Evolutionary conservation across 1,140 invertebrate genomes (phyloP).

Genomic region (Drosophila sproati): DNA sequence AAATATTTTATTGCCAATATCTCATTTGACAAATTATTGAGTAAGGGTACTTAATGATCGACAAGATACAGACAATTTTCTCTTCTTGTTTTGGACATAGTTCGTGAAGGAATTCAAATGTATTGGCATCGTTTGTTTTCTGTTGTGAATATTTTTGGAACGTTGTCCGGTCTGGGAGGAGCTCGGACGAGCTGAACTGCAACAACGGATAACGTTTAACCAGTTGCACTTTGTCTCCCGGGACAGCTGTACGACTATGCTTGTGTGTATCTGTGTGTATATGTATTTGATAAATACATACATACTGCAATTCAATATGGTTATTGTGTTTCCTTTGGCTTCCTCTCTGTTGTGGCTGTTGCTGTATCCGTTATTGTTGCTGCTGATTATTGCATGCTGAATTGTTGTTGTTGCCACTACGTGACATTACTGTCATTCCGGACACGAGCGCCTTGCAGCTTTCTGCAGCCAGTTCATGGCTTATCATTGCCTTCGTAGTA

Average conservation of each 20-base stretch:
- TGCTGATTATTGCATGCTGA: conserved; percentile 65
- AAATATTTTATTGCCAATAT: no score
- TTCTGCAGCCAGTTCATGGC: conserved; percentile 37
- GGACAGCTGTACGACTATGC: conserved; percentile 28
- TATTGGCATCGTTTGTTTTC: conserved; percentile 25
- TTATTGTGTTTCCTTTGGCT: conserved; percentile 64
- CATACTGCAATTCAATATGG: conserved; percentile 59
- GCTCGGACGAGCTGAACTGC: neutral
- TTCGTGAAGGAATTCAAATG: conserved; percentile 55
- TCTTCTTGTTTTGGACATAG: neutral
- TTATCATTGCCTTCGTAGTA: conserved; percentile 23
- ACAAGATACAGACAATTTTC: neutral
- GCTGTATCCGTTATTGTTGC: conserved; percentile 2
- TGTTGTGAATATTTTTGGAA: conserved; percentile 20
- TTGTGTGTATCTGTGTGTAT: conserved; percentile 2
- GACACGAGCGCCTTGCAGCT: conserved; percentile 5
- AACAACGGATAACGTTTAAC: conserved; percentile 32
- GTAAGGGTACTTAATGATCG: neutral
- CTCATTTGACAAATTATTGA: no score
- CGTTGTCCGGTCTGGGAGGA: conserved; percentile 14
- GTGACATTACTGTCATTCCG: conserved; percentile 57
- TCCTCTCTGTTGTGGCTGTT: conserved; percentile 15
- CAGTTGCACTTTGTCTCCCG: conserved; percentile 57
- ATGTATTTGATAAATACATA: neutral
- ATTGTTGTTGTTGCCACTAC: conserved; percentile 57